A percentile compares a stretch with the other conserved stretches of the same genome.
Evolutionary conservation across 2,888 invertebrate genomes (phyloP).

Genomic region (Abrostola triplasia): DNA sequence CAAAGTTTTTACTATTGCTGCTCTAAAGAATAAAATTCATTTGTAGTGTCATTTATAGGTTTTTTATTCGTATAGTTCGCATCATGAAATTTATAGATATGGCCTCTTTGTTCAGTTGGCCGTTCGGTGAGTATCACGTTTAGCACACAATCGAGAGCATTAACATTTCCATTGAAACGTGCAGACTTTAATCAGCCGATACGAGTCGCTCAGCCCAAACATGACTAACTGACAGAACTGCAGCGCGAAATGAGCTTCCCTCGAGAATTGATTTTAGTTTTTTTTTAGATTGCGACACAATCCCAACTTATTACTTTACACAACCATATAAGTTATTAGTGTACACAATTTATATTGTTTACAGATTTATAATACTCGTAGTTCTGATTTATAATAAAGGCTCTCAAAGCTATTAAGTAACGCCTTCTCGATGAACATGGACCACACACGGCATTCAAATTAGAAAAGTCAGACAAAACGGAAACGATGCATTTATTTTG

Average conservation of each 20-base stretch:
- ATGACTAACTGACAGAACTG: conserved; percentile 53
- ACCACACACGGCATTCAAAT: conserved; percentile 85
- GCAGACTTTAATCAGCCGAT: conserved; percentile 70
- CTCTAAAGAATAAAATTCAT: conserved; percentile 79
- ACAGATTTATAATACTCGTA: conserved; percentile 59
- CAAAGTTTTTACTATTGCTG: conserved; percentile 73
- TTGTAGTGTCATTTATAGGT: conserved; percentile 73
- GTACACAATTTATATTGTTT: conserved; percentile 64
- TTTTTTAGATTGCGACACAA: conserved; percentile 28
- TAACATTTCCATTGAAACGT: conserved; percentile 83
- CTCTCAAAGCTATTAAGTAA: conserved; percentile 71
- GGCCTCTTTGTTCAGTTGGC: conserved; percentile 76
- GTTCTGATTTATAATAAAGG: conserved; percentile 72
- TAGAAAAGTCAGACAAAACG: conserved; percentile 83
- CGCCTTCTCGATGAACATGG: conserved; percentile 73
- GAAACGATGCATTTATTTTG: conserved; percentile 83
- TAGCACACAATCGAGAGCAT: conserved; percentile 84
- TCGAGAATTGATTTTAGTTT: conserved; percentile 50
- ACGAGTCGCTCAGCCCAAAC: conserved; percentile 67
- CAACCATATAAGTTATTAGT: conserved; percentile 52
- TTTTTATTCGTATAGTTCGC: conserved; percentile 70
- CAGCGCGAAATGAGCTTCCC: conserved; percentile 45
- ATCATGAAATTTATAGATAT: conserved; percentile 80
- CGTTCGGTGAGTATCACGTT: conserved; percentile 77
- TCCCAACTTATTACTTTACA: conserved; percentile 40